Evolutionary conservation across 2,888 invertebrate genomes (phyloP), one percentile per base, ranked within the genome.

Genomic region (Sarcophaga carnaria): DNA sequence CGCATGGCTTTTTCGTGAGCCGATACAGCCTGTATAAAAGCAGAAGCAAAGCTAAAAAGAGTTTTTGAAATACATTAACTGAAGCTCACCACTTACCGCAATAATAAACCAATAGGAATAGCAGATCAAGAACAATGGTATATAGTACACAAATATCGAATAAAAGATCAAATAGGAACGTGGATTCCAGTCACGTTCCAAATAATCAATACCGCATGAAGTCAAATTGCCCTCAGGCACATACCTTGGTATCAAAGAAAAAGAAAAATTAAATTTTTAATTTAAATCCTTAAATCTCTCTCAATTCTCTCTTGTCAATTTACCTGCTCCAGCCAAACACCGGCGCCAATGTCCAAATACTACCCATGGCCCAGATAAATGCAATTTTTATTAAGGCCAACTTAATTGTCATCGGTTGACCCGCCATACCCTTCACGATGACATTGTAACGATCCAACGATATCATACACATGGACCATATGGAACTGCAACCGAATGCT

Each of bases 211-310:
- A 81, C 98, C 98, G 92, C 98, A 98, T 59, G 97, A 97, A 67
- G 98, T 98, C 96, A 98, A 96, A 94, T 98, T 98, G 86, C 98
- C 98, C 94, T 98, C 98, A 11, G 98, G 98, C 71, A 98, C 97
- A 92, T 98, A 98, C 92, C 97, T 54, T 17, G 12, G 3, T 77
- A 8, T n/a, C 25, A 59, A 62, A 22, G 0, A 27, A 2, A 25
- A 37, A 62, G 63, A 22, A 17, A 17, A 54, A 49, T 49, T 49
- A 14, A 54, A 12, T 54, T 54, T 17, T 54, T 4, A 14, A 54
- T 17, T 14, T 17, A 54, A 54, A 12, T 2, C 10, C 37, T 37
- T 37, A 37, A 37, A 10, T 37, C 37, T 37, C 6, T 37, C 6
- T 37, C 3, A 49, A 37, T 11, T 3, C 12, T 17, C 37, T 20